These are phyloP conservation scores for Paramormyrops hopkinsi DNA, from an alignment of 2,797 vertebrate genomes.

Conservation along the genomic window DNA sequence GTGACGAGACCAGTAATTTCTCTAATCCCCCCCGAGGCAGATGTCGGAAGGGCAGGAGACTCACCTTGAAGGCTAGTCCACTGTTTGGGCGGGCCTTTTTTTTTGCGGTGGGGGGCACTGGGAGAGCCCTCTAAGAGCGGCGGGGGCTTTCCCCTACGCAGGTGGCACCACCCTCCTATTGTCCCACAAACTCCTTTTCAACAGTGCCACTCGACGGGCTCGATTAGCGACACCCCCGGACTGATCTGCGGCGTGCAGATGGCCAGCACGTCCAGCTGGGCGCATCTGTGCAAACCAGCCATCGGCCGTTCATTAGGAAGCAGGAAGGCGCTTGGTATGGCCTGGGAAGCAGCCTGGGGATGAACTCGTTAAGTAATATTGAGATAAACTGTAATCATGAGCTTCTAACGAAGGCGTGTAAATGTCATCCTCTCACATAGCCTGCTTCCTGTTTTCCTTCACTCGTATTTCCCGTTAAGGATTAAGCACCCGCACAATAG, in stretches of 20 bases:
- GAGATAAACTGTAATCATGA: background rate
- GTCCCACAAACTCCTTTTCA: slow-evolving; percentile 11
- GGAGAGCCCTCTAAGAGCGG: background rate
- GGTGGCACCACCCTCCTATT: background rate
- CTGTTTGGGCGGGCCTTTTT: slow-evolving; percentile 26
- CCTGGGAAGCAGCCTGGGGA: background rate
- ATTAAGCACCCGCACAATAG: background rate
- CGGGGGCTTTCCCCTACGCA: background rate
- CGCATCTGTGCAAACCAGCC: background rate
- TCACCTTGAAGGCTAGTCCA: background rate
- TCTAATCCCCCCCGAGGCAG: slow-evolving; percentile 16
- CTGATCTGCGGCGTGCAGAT: background rate
- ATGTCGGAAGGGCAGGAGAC: background rate
- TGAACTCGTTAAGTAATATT: background rate
- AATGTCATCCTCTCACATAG: background rate
- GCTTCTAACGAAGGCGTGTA: background rate
- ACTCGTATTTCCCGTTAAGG: background rate
- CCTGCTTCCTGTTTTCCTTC: background rate
- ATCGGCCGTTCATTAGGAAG: background rate
- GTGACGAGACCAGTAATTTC: slow-evolving; percentile 3
- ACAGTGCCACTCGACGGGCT: background rate
- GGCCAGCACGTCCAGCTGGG: background rate
- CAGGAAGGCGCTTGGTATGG: background rate
- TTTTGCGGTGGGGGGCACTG: background rate
- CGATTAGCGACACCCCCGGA: background rate